phyloP scores from a whole-genome alignment of 2,888 invertebrate species.

The Caenorhabditis imperialis region DNA sequence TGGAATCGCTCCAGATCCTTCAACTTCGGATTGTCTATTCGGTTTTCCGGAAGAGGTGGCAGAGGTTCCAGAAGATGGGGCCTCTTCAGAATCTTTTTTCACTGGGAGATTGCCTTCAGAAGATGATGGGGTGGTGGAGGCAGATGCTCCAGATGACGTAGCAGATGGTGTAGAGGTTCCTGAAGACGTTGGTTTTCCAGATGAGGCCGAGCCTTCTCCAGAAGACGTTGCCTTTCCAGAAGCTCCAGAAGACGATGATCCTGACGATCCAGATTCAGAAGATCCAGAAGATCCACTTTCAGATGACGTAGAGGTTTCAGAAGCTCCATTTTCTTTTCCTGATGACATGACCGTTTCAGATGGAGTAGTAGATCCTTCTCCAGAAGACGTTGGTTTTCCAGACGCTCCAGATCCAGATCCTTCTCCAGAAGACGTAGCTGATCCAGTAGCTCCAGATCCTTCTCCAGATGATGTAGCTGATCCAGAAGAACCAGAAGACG shows the following conservation, averaged over 20 bases:
- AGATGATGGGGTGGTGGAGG: constrained; percentile 1
- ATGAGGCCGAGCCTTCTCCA: constrained; percentile 6
- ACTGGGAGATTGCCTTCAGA: neutral
- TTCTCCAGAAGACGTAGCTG: neutral
- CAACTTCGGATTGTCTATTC: neutral
- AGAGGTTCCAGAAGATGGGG: constrained; percentile 5
- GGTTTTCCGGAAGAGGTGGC: too few relatives aligned
- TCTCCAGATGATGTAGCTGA: constrained; percentile 4
- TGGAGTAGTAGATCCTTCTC: neutral
- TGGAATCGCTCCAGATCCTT: constrained; percentile 8
- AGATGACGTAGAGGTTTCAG: constrained; percentile 8
- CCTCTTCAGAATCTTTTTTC: neutral
- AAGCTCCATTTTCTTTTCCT: constrained; percentile 1
- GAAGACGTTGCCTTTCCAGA: constrained; percentile 7
- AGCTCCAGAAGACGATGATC: constrained; percentile 16
- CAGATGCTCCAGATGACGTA: constrained; percentile 2
- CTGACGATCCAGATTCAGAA: constrained; percentile 7
- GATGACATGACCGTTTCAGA: constrained; percentile 11
- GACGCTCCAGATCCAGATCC: constrained; percentile 9
- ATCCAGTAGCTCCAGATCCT: constrained; percentile 9
- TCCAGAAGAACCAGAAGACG: neutral
- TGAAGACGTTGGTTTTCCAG: constrained; percentile 1
- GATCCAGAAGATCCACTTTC: constrained; percentile 16
- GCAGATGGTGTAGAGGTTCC: constrained; percentile 2
- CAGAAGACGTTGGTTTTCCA: constrained; percentile 2